phyloP scores from a whole-genome alignment of 1,140 invertebrate genomes.

The Sitophilus oryzae region DNA sequence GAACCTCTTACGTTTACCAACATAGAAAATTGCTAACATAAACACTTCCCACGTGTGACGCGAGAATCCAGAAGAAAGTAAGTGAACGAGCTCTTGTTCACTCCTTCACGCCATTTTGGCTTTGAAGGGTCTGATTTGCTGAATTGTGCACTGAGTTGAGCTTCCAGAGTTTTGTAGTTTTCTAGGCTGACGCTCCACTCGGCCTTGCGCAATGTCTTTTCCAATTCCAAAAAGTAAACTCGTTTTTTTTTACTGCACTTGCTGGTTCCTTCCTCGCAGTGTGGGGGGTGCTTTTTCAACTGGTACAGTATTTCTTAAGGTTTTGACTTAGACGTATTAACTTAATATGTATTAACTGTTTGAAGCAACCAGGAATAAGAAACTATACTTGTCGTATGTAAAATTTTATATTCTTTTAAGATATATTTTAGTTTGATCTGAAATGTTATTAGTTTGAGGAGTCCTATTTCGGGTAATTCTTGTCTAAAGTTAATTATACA shows the following conservation, averaged over 20 bases:
- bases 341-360: too few relatives aligned
- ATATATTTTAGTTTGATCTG: too few relatives aligned
- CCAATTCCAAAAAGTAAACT: conserved; percentile 58
- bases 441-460: too few relatives aligned
- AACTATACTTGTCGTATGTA: too few relatives aligned
- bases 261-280: not conserved
- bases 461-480: too few relatives aligned
- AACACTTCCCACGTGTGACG: conserved; percentile 68
- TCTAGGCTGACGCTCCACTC: conserved; percentile 51
- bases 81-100: conserved; percentile 76
- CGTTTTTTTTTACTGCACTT: not conserved
- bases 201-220: conserved; percentile 52
- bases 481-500: too few relatives aligned
- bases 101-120: conserved; percentile 73
- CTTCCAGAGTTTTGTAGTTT: conserved; percentile 55
- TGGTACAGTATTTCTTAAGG: conserved; percentile 50
- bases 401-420: too few relatives aligned
- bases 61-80: conserved; percentile 87
- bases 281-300: conserved; percentile 20
- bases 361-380: too few relatives aligned
- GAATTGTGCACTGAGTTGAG: conserved; percentile 58
- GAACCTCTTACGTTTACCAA: conserved; percentile 69
- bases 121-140: conserved; percentile 49
- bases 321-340: too few relatives aligned
- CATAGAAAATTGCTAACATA: conserved; percentile 68